Evolutionary conservation across 1,140 invertebrate species (phyloP).

Genomic region (Microplitis mediator): DNA sequence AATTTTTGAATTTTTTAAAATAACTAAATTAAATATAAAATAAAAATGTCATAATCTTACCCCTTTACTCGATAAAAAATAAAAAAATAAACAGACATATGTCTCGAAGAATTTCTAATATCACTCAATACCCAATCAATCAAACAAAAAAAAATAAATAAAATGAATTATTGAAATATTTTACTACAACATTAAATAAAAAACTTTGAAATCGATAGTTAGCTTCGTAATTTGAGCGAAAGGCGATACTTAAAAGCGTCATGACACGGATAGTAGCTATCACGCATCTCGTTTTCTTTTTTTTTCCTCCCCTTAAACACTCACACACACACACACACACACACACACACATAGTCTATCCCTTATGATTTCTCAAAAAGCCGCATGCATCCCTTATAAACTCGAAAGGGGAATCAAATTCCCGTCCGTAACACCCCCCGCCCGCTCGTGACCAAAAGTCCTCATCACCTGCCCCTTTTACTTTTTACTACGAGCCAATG

Average conservation of each 20-base stretch:
- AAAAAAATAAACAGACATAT: no score
- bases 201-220: constrained; percentile 31
- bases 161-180: not conserved
- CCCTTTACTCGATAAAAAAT: no score
- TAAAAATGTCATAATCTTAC: no score
- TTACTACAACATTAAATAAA: not conserved
- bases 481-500: constrained; percentile 8
- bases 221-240: constrained; percentile 50
- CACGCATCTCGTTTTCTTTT: not conserved
- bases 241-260: constrained; percentile 44
- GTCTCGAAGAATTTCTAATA: no score
- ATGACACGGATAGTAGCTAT: not conserved
- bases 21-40: no score
- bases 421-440: constrained; percentile 13
- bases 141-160: not conserved
- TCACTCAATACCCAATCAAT: not conserved
- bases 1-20: no score
- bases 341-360: not conserved
- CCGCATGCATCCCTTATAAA: constrained; percentile 14
- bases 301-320: not conserved
- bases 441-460: constrained; percentile 25
- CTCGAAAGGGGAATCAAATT: constrained; percentile 23
- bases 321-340: not conserved
- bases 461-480: constrained; percentile 54
- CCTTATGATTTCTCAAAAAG: not conserved